Base-by-base conservation (phyloP, 1,140 invertebrate genomes). In the Eueides isabella region DNA sequence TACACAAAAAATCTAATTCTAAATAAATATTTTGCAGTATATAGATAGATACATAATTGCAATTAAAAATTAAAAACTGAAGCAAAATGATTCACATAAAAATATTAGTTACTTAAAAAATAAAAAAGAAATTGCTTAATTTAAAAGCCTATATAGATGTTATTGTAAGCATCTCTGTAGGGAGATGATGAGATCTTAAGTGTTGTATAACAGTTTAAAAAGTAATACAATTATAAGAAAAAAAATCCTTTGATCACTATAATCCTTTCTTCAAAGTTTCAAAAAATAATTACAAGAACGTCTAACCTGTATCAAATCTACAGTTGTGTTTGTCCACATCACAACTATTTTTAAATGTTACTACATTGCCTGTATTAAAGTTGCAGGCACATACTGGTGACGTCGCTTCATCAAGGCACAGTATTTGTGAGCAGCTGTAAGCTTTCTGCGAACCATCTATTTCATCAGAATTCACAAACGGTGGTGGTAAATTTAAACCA, bases 281-380 rank as follows among this genome's bases (percentile, higher is more conserved):
- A 38, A 55, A 19, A 11, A 55, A 26, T 11, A 5, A 62, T 48
- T 4, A 19, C 0, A 30, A 33, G 11, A 65, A 19, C 26, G 33
- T 62, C 68, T 63, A 75, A 85, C 85, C 78, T 72, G 85, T 86
- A 72, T 84, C 75, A 63, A 78, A 85, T 68, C 85, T 79, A 33
- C 85, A 86, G 33, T 86, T 86, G 55, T 86, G 85, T 66, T 81
- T 86, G 33, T 79, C 67, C 9, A 82, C 38, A 44, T 85, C 85
- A 55, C 85, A 86, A 33, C 68, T 62, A 74, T 85, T 83, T 70
- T 80, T 81, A 63, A 86, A 86, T 6, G 80, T 77, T 0, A 81
- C 85, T 31, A 83, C 80, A 73, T 85, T 80, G 67, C 85, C 85
- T 7, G 85, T 85, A 11, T 80, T 83, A 62, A 77, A 80, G 65